Evolutionary conservation across 2,113 vertebrate genomes (phyloP), one percentile per base, ranked within the genome.

Genomic region (Mustela nigripes): DNA sequence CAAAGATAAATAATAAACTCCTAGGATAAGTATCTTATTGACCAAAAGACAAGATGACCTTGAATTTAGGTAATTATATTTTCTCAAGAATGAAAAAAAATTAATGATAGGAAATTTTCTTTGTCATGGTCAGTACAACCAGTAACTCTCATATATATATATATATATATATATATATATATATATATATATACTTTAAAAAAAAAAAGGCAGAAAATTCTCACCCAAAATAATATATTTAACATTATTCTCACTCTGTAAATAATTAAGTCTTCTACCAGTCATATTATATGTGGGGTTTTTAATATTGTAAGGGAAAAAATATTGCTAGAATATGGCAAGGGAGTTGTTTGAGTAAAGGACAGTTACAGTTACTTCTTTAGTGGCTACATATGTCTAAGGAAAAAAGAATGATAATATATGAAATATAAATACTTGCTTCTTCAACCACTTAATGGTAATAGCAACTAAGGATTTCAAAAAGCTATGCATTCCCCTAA

Each of bases 371-470:
- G 56, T 63, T 90, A 76, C 53, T 95, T 90, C 67, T 53, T 74
- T 63, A 83, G 67, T 56, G 26, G 73, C 42, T 76, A 21, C 53
- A 19, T 90, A 83, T 42, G 42, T 62, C n/a, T 39, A 42, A 74
- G 22, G 24, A 74, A 36, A 74, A 74, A 74, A 74, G 36, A 89
- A 83, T 83, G 58, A 83, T 71, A 89, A 83, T 82, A 81, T 96
- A 97, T 86, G 88, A 98, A 95, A 98, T 56, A 80, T 39, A 94
- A 89, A 94, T 74, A 94, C 50, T 73, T 94, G 90, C 91, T 98
- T 97, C 97, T 97, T 96, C 95, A 91, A 95, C 50, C 56, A 91
- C 82, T 98, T 97, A 96, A 98, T 96, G 94, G 60, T 90, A 98
- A 98, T 31, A 96, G 62, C 89, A 97, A 97, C 92, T 92, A 95